Evolutionary conservation across 2,797 vertebrate genomes (phyloP).

Genomic region (Malurus splendens): DNA sequence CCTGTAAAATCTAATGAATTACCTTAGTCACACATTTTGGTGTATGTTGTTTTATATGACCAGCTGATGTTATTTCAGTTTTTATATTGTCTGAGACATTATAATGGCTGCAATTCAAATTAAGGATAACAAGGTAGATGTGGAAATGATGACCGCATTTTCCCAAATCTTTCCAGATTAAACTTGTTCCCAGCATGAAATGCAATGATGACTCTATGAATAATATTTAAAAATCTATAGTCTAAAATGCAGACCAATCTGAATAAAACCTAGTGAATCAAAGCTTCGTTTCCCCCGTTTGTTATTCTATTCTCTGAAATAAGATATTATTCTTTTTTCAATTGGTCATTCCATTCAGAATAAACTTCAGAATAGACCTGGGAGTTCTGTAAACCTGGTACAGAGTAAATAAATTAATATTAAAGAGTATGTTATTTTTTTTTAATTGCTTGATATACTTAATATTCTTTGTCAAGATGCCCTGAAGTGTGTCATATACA

Average conservation of each 20-base stretch:
- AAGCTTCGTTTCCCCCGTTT: constrained; percentile 38
- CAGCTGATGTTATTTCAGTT: constrained; percentile 11
- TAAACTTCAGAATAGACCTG: constrained; percentile 3
- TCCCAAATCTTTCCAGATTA: constrained; percentile 51
- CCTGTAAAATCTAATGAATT: constrained; percentile 50
- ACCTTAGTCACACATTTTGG: constrained; percentile 17
- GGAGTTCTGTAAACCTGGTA: constrained; percentile 12
- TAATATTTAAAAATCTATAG: constrained; percentile 58
- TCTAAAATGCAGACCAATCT: constrained; percentile 44
- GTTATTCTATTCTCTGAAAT: constrained; percentile 36
- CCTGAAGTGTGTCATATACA: not conserved
- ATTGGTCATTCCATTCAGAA: constrained; percentile 23
- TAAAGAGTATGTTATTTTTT: constrained; percentile 1
- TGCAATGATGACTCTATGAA: constrained; percentile 42
- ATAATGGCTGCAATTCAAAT: constrained; percentile 50
- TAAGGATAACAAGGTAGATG: constrained; percentile 55
- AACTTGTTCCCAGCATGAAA: constrained; percentile 60
- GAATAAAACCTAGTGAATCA: constrained; percentile 55
- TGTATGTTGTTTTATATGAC: constrained; percentile 30
- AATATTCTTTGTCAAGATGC: not conserved
- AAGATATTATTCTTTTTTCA: constrained; percentile 52
- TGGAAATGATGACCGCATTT: constrained; percentile 48
- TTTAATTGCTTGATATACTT: constrained; percentile 13
- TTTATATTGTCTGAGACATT: constrained; percentile 25
- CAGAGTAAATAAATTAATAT: constrained; percentile 10